phyloP scores from a whole-genome alignment of 2,888 invertebrate species.

The Opisthograptis luteolata region DNA sequence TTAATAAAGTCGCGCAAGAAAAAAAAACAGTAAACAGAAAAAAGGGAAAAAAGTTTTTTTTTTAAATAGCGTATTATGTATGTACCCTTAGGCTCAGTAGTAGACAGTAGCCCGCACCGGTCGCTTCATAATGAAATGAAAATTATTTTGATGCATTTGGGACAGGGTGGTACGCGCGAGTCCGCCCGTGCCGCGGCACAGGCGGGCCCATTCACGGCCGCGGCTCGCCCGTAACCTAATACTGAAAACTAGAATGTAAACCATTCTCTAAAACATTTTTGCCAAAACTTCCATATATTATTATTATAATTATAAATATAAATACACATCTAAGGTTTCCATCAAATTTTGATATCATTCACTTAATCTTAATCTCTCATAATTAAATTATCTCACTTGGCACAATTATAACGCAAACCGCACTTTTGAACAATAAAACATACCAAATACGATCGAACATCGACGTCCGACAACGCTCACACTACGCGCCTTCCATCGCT shows the following conservation, averaged over 20 bases:
- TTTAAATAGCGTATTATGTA: neutral
- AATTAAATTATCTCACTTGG: conserved; percentile 82
- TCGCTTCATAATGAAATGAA: conserved; percentile 50
- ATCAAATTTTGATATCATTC: conserved; percentile 81
- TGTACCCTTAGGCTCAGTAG: conserved; percentile 45
- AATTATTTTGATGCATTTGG: conserved; percentile 64
- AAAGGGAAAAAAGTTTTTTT: neutral
- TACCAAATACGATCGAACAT: conserved; percentile 56
- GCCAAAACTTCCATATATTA: conserved; percentile 82
- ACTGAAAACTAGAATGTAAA: conserved; percentile 65
- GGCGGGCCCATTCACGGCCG: conserved; percentile 21
- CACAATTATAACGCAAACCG: conserved; percentile 80
- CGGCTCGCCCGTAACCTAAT: conserved; percentile 53
- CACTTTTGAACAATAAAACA: conserved; percentile 72
- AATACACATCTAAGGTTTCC: conserved; percentile 73
- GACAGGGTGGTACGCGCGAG: conserved; percentile 40
- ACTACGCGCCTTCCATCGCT: conserved; percentile 62
- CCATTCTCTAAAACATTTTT: conserved; percentile 66
- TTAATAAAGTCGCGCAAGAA: neutral
- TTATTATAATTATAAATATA: conserved; percentile 81
- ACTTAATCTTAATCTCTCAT: conserved; percentile 82
- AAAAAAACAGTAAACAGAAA: neutral
- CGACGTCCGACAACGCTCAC: conserved; percentile 59
- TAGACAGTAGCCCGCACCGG: conserved; percentile 20
- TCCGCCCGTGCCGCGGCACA: neutral